phyloP scores from a whole-genome alignment of 2,113 vertebrate genomes.

The human region GRCh38 chr1:32526001-32526500 shows the following conservation, averaged over 20 bases:
- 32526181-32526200: background rate
- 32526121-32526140: background rate
- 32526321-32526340: background rate
- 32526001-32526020: background rate
- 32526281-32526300: background rate
- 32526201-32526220: background rate
- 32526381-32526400: slow-evolving; percentile 2
- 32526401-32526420: background rate
- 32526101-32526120: background rate
- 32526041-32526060: background rate
- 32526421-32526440: background rate
- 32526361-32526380: background rate
- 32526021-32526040: background rate
- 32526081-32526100: background rate
- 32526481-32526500: background rate
- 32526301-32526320: background rate
- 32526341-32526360: background rate
- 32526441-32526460: background rate
- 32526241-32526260: background rate
- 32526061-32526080: background rate
- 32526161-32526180: background rate
- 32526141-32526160: background rate
- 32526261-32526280: background rate
- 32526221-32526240: background rate
- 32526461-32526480: background rate